Percentiles rank a stretch among this genome's conserved stretches.
phyloP scores from a whole-genome alignment of 2,113 vertebrate genomes.

The Macrotus californicus region DNA sequence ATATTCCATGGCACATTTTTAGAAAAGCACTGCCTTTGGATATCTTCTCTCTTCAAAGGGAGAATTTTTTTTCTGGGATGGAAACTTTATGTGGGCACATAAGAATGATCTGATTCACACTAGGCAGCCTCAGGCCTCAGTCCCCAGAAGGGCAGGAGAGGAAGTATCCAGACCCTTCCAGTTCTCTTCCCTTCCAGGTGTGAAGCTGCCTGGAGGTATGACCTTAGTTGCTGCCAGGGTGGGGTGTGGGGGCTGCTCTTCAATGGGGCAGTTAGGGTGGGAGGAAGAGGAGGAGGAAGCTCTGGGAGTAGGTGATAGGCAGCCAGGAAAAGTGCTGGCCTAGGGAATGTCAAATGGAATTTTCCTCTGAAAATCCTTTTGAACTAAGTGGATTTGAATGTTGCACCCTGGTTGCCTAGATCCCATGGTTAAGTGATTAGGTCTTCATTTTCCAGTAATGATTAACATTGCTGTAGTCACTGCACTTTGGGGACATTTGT shows the following conservation, averaged over 20 bases:
- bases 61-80: constrained; percentile 59
- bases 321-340: constrained; percentile 35
- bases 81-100: background rate
- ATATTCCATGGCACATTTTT: background rate
- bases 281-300: constrained; percentile 36
- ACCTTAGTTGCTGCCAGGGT: background rate
- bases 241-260: background rate
- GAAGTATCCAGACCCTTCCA: constrained; percentile 47
- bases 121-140: constrained; percentile 29
- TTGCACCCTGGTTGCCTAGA: background rate
- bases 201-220: constrained; percentile 19
- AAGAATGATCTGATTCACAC: constrained; percentile 9
- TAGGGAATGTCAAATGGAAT: constrained; percentile 21
- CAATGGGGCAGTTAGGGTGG: background rate
- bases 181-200: constrained; percentile 66
- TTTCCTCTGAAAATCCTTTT: constrained; percentile 68
- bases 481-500: background rate
- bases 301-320: background rate
- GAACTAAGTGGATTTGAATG: constrained; percentile 34
- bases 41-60: background rate
- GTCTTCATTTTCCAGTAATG: constrained; percentile 41
- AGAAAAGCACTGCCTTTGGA: background rate
- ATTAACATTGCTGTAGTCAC: background rate
- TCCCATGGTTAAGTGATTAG: background rate
- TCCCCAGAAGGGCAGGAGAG: constrained; percentile 39